Conservation (phyloP, 2,797 vertebrate genomes). For the Percopsis omiscomaycus region DNA sequence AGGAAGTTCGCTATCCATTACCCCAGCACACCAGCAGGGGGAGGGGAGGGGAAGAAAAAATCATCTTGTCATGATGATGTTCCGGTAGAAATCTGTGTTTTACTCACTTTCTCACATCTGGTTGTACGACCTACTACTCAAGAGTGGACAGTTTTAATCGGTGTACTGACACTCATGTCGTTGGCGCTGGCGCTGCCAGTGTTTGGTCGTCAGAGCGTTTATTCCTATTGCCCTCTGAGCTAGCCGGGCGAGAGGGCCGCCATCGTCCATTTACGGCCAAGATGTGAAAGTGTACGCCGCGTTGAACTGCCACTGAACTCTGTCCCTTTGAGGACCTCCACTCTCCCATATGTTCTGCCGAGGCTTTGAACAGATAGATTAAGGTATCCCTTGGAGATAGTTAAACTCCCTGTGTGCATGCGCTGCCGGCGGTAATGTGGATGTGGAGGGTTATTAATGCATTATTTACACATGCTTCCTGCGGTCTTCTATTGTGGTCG, state of each 20-base stretch:
- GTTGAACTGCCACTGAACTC: constrained; percentile 74
- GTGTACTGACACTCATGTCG: too few species aligned
- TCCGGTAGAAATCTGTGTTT: too few species aligned
- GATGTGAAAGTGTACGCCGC: constrained; percentile 54
- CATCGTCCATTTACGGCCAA: constrained; percentile 24
- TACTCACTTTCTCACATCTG: too few species aligned
- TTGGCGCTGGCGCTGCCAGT: too few species aligned
- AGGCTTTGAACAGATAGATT: constrained; percentile 56
- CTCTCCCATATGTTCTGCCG: constrained; percentile 44
- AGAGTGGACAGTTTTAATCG: too few species aligned
- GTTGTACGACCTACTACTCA: too few species aligned
- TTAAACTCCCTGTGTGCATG: constrained; percentile 65
- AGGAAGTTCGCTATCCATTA: too few species aligned
- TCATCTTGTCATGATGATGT: too few species aligned
- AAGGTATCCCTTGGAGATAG: constrained; percentile 75
- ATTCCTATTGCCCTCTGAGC: constrained; percentile 34
- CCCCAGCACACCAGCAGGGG: too few species aligned
- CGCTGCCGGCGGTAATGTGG: constrained; percentile 66
- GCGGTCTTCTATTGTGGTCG: constrained; percentile 69
- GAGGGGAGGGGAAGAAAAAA: too few species aligned
- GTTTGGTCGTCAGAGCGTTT: neutral
- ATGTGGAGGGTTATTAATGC: constrained; percentile 76
- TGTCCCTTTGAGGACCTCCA: constrained; percentile 50
- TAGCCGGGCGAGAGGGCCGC: constrained; percentile 31
- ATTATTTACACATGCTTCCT: constrained; percentile 76